Evolutionary conservation across 2,888 invertebrate species (phyloP), one percentile per base, ranked within the genome.

Genomic region (Nycteola revayana): DNA sequence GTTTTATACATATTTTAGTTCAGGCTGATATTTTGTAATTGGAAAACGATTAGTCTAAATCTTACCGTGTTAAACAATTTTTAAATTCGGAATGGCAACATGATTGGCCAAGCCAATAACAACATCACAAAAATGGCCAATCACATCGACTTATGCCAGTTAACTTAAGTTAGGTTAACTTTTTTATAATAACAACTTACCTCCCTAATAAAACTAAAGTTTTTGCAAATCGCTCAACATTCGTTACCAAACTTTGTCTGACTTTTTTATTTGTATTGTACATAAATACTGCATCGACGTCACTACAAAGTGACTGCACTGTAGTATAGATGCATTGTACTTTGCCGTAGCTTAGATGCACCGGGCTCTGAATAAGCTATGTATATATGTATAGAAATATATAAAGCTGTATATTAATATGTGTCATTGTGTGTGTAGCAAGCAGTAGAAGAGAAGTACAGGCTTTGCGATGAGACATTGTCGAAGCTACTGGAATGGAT

Each of bases 371-470:
- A 3, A 20, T n/a, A 50, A 52, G 61, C 60, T 22, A 37, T 58
- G 49, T 60, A 46, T 32, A 55, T 46, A 22, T 10, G 5, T 22
- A 2, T 18, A 25, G 5, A 17, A 10, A 17, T 21, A 10, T 35
- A 8, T 20, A 8, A 14, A 35, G 26, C 25, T 23, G 31, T 7
- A 26, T 44, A 49, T 35, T 54, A 38, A 46, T 43, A 14, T 26
- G 18, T 42, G 26, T 27, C 39, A 41, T 75, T 64, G 31, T 55
- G 57, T 59, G 55, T 81, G 54, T 91, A 97, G 97, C 96, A 96
- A 95, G 97, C 97, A 69, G 95, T 97, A 60, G 95, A 97, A 87
- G 97, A 97, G 80, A 96, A 96, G 83, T 97, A 96, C 91, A 94
- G 95, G 74, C 90, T 95, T 63, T 97, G 96, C 83, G 96, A 96